These are phyloP conservation scores for Halcyon smyrnensis DNA, from an alignment of 2,797 vertebrate species.

Conservation along the genomic window DNA sequence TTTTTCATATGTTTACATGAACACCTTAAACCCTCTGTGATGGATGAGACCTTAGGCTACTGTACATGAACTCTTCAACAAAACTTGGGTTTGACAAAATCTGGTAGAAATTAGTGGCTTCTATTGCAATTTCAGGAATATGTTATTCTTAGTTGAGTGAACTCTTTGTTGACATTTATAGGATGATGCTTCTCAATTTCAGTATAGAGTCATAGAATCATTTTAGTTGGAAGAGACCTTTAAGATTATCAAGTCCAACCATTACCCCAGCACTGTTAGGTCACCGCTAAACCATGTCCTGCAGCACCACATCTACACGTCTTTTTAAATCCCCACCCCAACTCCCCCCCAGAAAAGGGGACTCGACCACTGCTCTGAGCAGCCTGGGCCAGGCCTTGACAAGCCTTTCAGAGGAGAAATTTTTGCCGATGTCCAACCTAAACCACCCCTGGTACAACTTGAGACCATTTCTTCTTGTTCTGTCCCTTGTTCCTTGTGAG, in stretches of 20 bases:
- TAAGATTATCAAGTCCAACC: background rate
- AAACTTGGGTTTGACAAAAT: background rate
- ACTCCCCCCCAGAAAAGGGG: too few species aligned
- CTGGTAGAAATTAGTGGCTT: background rate
- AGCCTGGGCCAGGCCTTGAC: background rate
- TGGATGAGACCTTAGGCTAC: background rate
- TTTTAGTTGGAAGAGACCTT: background rate
- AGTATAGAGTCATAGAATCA: background rate
- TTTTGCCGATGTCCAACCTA: too few species aligned
- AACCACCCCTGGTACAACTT: background rate
- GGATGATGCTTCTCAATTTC: background rate
- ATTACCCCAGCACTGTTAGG: background rate
- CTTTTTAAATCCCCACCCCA: background rate
- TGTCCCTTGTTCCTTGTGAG: background rate
- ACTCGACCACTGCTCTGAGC: background rate
- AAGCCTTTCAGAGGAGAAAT: background rate
- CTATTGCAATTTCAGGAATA: background rate
- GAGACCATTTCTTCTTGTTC: background rate
- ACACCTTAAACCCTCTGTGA: background rate
- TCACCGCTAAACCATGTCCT: background rate
- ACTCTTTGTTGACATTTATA: background rate
- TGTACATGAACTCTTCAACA: background rate
- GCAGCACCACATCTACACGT: background rate
- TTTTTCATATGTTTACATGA: background rate
- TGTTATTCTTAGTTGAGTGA: background rate